A percentile compares a stretch with the other conserved stretches of the same genome.
Evolutionary conservation across 64 coral and sea anemone genomes (phyloP).

Genomic region (Exaiptasia diaphana): DNA sequence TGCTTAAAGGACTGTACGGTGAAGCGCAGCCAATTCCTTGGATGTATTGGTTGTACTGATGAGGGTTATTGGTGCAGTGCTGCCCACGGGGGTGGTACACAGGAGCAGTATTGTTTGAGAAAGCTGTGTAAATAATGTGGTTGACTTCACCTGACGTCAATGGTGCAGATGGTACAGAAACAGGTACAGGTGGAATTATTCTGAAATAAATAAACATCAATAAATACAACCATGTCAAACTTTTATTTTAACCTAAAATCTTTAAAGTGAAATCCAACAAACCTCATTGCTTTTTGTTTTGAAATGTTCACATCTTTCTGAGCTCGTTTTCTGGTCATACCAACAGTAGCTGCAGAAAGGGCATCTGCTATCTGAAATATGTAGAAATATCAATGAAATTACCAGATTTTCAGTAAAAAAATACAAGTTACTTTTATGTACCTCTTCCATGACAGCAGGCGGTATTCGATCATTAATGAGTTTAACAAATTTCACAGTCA

Average conservation of each 20-base stretch:
- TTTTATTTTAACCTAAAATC: too few relatives aligned
- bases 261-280: too few relatives aligned
- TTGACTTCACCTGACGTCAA: too few relatives aligned
- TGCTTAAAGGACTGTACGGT: background rate
- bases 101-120: background rate
- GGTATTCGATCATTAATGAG: conserved; percentile 72
- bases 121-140: too few relatives aligned
- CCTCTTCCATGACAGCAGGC: conserved; percentile 70
- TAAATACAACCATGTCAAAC: too few relatives aligned
- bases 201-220: too few relatives aligned
- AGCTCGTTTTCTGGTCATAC: conserved; percentile 32
- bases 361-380: conserved; percentile 32
- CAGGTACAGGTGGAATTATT: too few relatives aligned
- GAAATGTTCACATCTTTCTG: background rate
- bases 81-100: background rate
- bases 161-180: too few relatives aligned
- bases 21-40: background rate
- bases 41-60: background rate
- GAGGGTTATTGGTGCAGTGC: background rate
- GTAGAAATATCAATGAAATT: background rate
- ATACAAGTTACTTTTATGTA: background rate
- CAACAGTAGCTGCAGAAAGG: conserved; percentile 11
- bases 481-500: conserved; percentile 81
- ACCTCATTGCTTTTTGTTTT: conserved; percentile 46
- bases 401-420: background rate